Percentiles rank a stretch among this genome's conserved stretches.
Evolutionary conservation across 1,140 invertebrate genomes (phyloP).

Genomic region (Cyclargus thomasi): DNA sequence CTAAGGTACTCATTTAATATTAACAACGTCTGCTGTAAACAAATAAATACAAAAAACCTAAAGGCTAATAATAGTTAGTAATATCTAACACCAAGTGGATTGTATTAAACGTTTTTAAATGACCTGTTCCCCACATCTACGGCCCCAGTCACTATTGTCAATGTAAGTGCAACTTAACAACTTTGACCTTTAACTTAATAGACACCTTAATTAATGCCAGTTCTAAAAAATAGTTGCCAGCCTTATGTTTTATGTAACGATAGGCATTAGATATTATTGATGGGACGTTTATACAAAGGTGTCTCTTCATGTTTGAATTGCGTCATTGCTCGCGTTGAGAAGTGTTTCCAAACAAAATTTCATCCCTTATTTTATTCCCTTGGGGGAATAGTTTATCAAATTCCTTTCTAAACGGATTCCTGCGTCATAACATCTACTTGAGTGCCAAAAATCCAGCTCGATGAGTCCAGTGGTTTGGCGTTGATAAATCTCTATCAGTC

Average conservation of each 20-base stretch:
- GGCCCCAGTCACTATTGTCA: neutral
- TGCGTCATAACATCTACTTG: too few relatives aligned
- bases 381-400: too few relatives aligned
- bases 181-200: neutral
- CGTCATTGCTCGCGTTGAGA: too few relatives aligned
- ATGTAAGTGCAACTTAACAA: slow-evolving; percentile 3
- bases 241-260: slow-evolving; percentile 1
- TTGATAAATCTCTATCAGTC: too few relatives aligned
- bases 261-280: neutral
- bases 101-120: neutral
- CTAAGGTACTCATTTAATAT: too few relatives aligned
- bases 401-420: too few relatives aligned
- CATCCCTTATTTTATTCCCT: too few relatives aligned
- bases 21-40: too few relatives aligned
- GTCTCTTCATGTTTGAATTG: neutral
- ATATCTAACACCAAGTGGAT: neutral
- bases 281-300: neutral
- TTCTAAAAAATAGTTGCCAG: neutral
- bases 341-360: too few relatives aligned
- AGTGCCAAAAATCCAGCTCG: too few relatives aligned
- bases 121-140: neutral
- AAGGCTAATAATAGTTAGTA: neutral
- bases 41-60: neutral
- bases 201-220: neutral
- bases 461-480: too few relatives aligned